phyloP scores from a whole-genome alignment of 92 coral and sea anemone genomes.

The Phenganax subtilis region DNA sequence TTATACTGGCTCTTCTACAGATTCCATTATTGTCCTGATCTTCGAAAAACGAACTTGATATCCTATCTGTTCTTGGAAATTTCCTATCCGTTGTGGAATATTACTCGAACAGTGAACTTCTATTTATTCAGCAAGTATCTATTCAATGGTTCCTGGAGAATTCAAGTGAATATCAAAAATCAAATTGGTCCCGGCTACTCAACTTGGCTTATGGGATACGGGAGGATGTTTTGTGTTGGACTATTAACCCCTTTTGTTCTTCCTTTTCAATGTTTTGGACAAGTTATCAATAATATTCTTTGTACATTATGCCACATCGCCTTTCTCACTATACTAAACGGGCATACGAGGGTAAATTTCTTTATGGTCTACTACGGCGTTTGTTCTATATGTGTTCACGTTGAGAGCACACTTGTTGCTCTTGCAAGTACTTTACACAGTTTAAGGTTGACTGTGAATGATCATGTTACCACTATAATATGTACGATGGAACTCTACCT shows the following conservation, averaged over 20 bases:
- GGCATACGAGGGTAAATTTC: constrained; percentile 32
- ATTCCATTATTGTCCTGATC: constrained; percentile 26
- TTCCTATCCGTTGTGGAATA: constrained; percentile 39
- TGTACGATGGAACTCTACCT: constrained; percentile 40
- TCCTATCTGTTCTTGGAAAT: constrained; percentile 39
- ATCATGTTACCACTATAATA: constrained; percentile 26
- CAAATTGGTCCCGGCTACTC: constrained; percentile 36
- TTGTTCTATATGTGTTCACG: constrained; percentile 32
- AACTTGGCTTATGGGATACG: constrained; percentile 40
- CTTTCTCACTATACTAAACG: constrained; percentile 29
- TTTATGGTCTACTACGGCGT: constrained; percentile 38
- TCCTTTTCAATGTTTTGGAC: constrained; percentile 41
- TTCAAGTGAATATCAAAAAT: constrained; percentile 22
- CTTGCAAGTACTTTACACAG: constrained; percentile 32
- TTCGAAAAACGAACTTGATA: constrained; percentile 31
- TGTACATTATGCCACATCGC: constrained; percentile 27
- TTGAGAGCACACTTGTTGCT: constrained; percentile 34
- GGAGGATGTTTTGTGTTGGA: constrained; percentile 30
- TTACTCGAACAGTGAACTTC: constrained; percentile 22
- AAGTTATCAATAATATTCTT: constrained; percentile 35
- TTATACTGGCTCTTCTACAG: background rate
- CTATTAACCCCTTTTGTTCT: constrained; percentile 32
- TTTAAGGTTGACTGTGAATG: constrained; percentile 30
- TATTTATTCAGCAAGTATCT: constrained; percentile 38
- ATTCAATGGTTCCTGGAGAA: constrained; percentile 26